Evolutionary conservation across 1,140 invertebrate genomes (phyloP).

Genomic region (Coenobita brevimanus): DNA sequence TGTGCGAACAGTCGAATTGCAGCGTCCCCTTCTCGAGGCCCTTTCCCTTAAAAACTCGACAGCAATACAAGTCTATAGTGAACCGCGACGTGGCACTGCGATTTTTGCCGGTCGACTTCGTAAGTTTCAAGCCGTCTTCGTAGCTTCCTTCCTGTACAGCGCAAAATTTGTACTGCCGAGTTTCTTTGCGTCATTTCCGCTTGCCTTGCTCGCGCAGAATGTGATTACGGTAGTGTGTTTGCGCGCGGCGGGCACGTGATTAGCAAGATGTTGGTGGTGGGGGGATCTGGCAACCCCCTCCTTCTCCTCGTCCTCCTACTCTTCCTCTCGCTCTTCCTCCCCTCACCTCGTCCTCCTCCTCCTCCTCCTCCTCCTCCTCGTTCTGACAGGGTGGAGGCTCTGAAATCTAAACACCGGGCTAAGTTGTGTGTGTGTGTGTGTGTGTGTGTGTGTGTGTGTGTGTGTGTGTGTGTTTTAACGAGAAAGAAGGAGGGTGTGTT

Average conservation of each 20-base stretch:
- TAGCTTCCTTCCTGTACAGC: too few species aligned
- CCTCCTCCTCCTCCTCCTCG: too few species aligned
- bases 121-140: too few species aligned
- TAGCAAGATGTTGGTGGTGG: conserved; percentile 30
- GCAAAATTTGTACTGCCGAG: too few species aligned
- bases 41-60: too few species aligned
- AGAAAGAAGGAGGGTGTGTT: too few species aligned
- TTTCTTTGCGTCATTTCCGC: background rate
- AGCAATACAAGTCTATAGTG: too few species aligned
- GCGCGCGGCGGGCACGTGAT: conserved; percentile 7
- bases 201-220: background rate
- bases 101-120: too few species aligned
- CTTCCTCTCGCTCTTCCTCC: too few species aligned
- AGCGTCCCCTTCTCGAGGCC: conserved; percentile 6
- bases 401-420: conserved; percentile 54
- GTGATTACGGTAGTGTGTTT: conserved; percentile 15
- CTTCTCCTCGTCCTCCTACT: too few species aligned
- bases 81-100: background rate
- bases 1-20: conserved; percentile 21
- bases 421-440: conserved; percentile 45
- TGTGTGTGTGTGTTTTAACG: too few species aligned
- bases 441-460: background rate
- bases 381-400: conserved; percentile 46
- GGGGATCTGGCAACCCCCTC: conserved; percentile 52
- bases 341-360: too few species aligned